These are phyloP conservation scores for Phalanger gymnotis DNA, from an alignment of 2,797 vertebrate species.

Conservation along the genomic window DNA sequence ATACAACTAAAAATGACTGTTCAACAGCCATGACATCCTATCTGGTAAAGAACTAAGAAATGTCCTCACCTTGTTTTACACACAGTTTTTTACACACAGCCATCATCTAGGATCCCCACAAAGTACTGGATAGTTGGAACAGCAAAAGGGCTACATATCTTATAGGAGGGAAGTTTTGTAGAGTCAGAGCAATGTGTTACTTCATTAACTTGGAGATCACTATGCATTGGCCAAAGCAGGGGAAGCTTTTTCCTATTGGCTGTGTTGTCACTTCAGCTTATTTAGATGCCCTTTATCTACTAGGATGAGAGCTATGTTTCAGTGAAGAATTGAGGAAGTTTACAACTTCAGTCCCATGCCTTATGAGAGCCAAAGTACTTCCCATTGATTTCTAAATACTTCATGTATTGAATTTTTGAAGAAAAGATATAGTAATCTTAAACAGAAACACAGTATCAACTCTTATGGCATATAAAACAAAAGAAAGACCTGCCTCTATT, in stretches of 20 bases:
- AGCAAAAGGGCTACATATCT: neutral
- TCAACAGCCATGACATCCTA: neutral
- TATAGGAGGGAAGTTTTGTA: neutral
- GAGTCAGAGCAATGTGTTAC: neutral
- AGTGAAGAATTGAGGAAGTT: neutral
- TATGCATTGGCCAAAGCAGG: neutral
- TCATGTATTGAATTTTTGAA: neutral
- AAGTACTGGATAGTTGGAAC: neutral
- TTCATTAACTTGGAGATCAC: neutral
- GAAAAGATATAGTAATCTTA: conserved; percentile 20
- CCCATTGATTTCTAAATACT: conserved; percentile 4
- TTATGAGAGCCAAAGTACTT: neutral
- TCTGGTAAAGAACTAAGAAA: neutral
- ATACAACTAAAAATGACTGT: too few relatives aligned
- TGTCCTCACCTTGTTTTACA: neutral
- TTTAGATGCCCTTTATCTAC: neutral
- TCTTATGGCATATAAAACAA: conserved; percentile 19
- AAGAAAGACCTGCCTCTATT: conserved; percentile 1
- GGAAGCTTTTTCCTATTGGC: neutral
- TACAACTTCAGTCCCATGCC: neutral
- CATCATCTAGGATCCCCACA: neutral
- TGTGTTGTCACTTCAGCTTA: neutral
- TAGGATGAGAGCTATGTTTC: neutral
- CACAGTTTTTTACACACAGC: too few relatives aligned
- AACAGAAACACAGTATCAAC: conserved; percentile 23